Percentiles rank a stretch among this genome's conserved stretches.
phyloP scores from a whole-genome alignment of 2,888 invertebrate genomes.

The Smittia aterrima region DNA sequence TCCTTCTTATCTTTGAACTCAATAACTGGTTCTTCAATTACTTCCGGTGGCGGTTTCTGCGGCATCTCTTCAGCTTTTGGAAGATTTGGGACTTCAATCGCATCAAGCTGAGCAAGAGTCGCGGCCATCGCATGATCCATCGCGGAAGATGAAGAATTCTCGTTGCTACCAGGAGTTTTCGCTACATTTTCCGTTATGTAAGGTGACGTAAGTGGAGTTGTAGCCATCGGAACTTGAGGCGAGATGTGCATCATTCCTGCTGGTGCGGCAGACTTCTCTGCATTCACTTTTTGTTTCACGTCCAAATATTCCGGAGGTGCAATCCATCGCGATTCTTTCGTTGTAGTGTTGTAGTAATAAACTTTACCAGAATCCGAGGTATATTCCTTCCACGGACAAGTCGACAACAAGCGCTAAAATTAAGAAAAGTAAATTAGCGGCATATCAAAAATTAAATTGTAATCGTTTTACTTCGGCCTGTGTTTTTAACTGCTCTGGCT shows the following conservation, averaged over 20 bases:
- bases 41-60: slow-evolving; percentile 50
- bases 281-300: slow-evolving; percentile 75
- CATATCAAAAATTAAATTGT: neutral
- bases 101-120: slow-evolving; percentile 66
- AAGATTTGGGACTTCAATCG: slow-evolving; percentile 70
- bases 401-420: slow-evolving; percentile 72
- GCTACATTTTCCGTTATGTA: slow-evolving; percentile 39
- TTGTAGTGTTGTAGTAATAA: slow-evolving; percentile 93
- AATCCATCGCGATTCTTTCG: slow-evolving; percentile 96
- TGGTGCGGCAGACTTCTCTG: slow-evolving; percentile 70
- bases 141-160: slow-evolving; percentile 61
- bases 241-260: slow-evolving; percentile 53
- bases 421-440: slow-evolving; percentile 38
- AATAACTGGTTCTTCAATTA: slow-evolving; percentile 56
- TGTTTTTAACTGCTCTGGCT: slow-evolving; percentile 93
- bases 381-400: slow-evolving; percentile 98
- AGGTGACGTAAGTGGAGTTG: slow-evolving; percentile 52
- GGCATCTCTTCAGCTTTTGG: slow-evolving; percentile 51
- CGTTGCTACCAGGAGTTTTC: slow-evolving; percentile 52
- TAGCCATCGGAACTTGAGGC: slow-evolving; percentile 45
- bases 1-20: slow-evolving; percentile 92
- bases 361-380: slow-evolving; percentile 91
- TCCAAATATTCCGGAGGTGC: slow-evolving; percentile 89
- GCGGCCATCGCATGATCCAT: slow-evolving; percentile 94
- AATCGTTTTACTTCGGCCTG: slow-evolving; percentile 73